A percentile compares a stretch with the other conserved stretches of the same genome.
phyloP scores from a whole-genome alignment of 1,140 invertebrate genomes.

The Globodera ellingtonae region DNA sequence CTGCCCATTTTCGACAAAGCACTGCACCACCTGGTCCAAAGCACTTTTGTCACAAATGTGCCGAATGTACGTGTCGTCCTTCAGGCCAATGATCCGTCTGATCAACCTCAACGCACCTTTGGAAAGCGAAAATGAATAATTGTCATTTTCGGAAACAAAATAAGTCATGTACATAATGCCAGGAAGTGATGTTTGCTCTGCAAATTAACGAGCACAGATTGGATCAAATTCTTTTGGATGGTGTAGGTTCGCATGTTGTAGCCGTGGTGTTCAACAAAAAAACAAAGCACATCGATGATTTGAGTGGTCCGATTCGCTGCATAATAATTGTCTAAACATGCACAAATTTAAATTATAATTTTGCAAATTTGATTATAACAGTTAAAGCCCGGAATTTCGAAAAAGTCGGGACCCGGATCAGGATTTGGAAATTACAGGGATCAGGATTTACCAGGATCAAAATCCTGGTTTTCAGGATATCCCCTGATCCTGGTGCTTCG shows the following conservation, averaged over 20 bases:
- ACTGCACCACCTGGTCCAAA: constrained; percentile 91
- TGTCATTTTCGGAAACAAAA: background rate
- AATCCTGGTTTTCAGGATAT: too few relatives aligned
- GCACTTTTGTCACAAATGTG: constrained; percentile 94
- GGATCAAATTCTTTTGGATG: constrained; percentile 90
- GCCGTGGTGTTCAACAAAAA: constrained; percentile 98
- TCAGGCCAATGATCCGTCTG: constrained; percentile 92
- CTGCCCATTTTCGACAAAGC: constrained; percentile 91
- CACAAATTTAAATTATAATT: too few relatives aligned
- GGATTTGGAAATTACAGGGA: too few relatives aligned
- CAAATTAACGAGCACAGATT: constrained; percentile 90
- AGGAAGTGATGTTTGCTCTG: constrained; percentile 97
- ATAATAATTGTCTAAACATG: constrained; percentile 82
- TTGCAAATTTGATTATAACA: background rate
- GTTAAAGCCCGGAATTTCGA: too few relatives aligned
- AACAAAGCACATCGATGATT: constrained; percentile 92
- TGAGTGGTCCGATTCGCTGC: constrained; percentile 90
- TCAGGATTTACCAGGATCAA: too few relatives aligned
- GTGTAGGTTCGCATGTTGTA: constrained; percentile 88
- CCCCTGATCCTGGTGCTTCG: too few relatives aligned
- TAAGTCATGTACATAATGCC: constrained; percentile 76
- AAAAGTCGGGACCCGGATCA: too few relatives aligned
- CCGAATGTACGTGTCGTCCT: constrained; percentile 96
- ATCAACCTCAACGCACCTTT: constrained; percentile 86
- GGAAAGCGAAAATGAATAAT: constrained; percentile 46